Conservation (phyloP, 2,113 vertebrate genomes). For the Nothobranchius furzeri region DNA sequence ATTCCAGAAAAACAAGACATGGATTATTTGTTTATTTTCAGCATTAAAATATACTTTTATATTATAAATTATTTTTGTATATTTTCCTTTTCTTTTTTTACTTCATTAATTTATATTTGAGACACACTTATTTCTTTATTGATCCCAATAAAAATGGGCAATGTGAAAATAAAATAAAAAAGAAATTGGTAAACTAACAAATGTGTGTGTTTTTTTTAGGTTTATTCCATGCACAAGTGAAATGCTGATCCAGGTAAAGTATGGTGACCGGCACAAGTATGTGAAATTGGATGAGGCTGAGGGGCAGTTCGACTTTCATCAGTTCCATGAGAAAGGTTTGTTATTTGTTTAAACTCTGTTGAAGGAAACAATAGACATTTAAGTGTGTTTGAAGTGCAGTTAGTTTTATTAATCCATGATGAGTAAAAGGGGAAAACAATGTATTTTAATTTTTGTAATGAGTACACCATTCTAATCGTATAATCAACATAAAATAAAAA, state of each 20-base stretch:
- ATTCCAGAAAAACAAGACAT: too few relatives aligned
- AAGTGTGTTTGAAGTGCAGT: background rate
- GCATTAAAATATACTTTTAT: too few relatives aligned
- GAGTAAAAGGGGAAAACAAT: background rate
- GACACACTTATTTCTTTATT: too few relatives aligned
- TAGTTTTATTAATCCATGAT: background rate
- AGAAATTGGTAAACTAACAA: background rate
- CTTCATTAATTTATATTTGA: too few relatives aligned
- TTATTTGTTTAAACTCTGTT: background rate
- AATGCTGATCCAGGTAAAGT: background rate
- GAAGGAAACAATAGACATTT: background rate
- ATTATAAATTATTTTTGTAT: too few relatives aligned
- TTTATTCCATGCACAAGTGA: background rate
- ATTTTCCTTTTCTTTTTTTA: too few relatives aligned
- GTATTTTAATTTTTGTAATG: background rate
- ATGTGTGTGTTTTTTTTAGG: background rate
- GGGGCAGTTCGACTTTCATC: background rate
- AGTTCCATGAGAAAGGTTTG: constrained; percentile 4
- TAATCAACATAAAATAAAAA: background rate
- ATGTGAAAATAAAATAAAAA: background rate
- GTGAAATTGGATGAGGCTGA: constrained; percentile 7
- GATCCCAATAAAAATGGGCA: background rate
- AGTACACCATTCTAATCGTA: background rate
- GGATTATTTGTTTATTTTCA: too few relatives aligned
- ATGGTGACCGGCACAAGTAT: background rate